These are phyloP conservation scores for Scophthalmus maximus DNA, from an alignment of 2,113 vertebrate species.

Conservation along the genomic window DNA sequence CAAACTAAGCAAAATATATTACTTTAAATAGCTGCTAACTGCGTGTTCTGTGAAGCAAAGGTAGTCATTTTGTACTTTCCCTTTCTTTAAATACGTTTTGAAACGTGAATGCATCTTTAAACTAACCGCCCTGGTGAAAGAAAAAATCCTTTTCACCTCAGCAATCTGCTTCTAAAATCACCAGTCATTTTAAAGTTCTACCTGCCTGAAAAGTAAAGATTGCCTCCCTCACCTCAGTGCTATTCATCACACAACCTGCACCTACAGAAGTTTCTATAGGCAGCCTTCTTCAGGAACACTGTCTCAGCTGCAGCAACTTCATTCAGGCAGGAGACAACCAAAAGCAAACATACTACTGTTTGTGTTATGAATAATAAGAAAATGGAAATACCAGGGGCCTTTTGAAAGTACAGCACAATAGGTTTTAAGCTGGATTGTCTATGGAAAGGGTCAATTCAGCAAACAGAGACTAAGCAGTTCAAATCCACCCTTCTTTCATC, in stretches of 20 bases:
- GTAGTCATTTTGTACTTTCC: no score
- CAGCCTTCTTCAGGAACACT: conserved; percentile 6
- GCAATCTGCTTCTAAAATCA: not conserved
- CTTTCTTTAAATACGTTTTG: no score
- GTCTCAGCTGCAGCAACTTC: conserved; percentile 6
- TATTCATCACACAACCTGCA: conserved; percentile 6
- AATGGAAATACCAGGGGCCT: conserved; percentile 36
- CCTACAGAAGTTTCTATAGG: conserved; percentile 27
- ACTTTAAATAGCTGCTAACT: no score
- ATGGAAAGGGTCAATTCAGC: conserved; percentile 64
- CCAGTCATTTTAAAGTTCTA: not conserved
- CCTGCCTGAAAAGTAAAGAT: not conserved
- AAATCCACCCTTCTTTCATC: conserved; percentile 64
- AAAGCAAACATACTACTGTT: conserved; percentile 37
- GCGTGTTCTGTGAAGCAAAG: no score
- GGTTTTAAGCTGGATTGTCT: conserved; percentile 72
- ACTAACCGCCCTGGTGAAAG: no score
- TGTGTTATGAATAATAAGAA: conserved; percentile 46
- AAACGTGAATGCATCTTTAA: no score
- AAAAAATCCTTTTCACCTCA: no score
- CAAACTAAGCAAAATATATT: no score
- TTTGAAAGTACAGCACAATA: conserved; percentile 53
- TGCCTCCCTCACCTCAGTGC: not conserved
- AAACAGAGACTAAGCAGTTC: conserved; percentile 65
- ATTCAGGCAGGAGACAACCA: conserved; percentile 11